These are phyloP conservation scores for Smithornis capensis DNA, from an alignment of 2,113 vertebrate genomes.

Conservation along the genomic window DNA sequence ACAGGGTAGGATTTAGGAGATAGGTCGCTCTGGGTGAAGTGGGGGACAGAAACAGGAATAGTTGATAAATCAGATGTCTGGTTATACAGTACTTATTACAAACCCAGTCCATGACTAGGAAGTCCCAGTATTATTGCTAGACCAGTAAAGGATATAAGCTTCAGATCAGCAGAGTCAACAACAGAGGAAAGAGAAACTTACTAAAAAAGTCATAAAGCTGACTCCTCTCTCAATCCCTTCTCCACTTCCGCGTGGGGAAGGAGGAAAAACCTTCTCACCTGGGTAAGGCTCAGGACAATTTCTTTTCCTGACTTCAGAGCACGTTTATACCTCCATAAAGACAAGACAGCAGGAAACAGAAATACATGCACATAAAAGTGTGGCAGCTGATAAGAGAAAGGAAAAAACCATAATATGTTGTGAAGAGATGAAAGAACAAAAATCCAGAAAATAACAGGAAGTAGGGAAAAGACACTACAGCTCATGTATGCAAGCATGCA, in stretches of 20 bases:
- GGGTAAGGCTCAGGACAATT: not conserved
- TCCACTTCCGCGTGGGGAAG: not conserved
- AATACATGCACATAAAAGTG: not conserved
- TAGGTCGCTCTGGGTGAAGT: rapidly evolving
- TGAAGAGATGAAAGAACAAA: not conserved
- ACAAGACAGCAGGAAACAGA: not conserved
- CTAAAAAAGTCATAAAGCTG: not conserved
- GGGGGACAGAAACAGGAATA: not conserved
- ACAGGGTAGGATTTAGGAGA: not conserved
- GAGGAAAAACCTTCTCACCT: not conserved
- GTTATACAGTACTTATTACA: not conserved
- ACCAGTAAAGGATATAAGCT: not conserved
- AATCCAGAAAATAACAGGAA: conserved; percentile 4
- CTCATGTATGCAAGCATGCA: not conserved
- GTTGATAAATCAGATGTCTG: not conserved
- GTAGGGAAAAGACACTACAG: not conserved
- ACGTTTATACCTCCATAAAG: not conserved
- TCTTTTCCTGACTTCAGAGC: not conserved
- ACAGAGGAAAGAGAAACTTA: not conserved
- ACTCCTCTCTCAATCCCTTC: not conserved
- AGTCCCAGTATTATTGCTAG: not conserved
- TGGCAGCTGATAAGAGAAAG: not conserved
- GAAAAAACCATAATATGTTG: not conserved
- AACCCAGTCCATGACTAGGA: not conserved
- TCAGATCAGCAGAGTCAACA: not conserved